These are phyloP conservation scores for Creontiades dilutus DNA, from an alignment of 2,888 invertebrate genomes.

Conservation along the genomic window DNA sequence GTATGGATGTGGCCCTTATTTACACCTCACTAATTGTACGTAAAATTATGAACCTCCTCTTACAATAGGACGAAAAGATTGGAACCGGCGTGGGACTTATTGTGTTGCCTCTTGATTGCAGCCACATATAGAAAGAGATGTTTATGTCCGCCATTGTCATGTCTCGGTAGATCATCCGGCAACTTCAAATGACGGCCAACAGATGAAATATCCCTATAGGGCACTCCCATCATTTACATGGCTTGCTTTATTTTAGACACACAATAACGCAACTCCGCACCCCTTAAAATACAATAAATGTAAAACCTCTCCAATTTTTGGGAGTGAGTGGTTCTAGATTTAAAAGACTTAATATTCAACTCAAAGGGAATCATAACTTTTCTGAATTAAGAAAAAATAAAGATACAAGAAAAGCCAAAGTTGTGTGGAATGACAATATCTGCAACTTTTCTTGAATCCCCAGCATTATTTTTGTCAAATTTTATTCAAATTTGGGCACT, in stretches of 20 bases:
- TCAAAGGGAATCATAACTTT: too few relatives aligned
- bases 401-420: too few relatives aligned
- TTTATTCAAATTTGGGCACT: too few relatives aligned
- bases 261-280: slow-evolving; percentile 21
- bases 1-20: slow-evolving; percentile 55
- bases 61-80: slow-evolving; percentile 70
- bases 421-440: too few relatives aligned
- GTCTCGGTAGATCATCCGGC: slow-evolving; percentile 69
- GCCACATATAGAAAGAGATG: slow-evolving; percentile 65
- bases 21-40: slow-evolving; percentile 62
- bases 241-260: slow-evolving; percentile 35
- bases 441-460: too few relatives aligned
- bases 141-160: slow-evolving; percentile 71
- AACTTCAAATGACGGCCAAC: slow-evolving; percentile 49
- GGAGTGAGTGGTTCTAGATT: too few relatives aligned
- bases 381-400: too few relatives aligned
- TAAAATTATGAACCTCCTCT: slow-evolving; percentile 63
- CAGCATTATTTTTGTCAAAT: too few relatives aligned
- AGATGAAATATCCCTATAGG: slow-evolving; percentile 46
- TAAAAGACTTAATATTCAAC: too few relatives aligned
- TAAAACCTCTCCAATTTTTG: neutral
- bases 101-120: slow-evolving; percentile 70
- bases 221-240: slow-evolving; percentile 49
- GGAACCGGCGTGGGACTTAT: slow-evolving; percentile 72
- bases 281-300: slow-evolving; percentile 1